These are phyloP conservation scores for Drosophila tristis DNA, from an alignment of 1,140 invertebrate genomes.

Conservation along the genomic window DNA sequence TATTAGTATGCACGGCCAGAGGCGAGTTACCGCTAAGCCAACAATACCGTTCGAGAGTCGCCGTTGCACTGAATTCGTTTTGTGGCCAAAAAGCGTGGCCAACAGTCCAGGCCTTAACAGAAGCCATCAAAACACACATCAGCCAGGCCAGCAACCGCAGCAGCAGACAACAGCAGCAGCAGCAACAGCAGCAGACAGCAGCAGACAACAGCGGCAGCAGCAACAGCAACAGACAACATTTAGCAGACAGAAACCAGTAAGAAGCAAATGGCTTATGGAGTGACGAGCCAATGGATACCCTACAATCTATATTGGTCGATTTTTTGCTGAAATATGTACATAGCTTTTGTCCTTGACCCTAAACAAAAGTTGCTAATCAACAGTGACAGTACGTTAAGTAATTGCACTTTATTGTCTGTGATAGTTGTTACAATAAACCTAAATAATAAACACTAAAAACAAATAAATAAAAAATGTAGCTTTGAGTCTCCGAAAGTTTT, in stretches of 20 bases:
- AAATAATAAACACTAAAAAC: too few relatives aligned
- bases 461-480: too few relatives aligned
- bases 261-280: not conserved
- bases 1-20: constrained; percentile 33
- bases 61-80: constrained; percentile 78
- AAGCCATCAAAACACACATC: constrained; percentile 9
- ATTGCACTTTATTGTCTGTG: too few relatives aligned
- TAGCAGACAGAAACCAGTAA: constrained; percentile 13
- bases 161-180: not conserved
- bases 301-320: too few relatives aligned
- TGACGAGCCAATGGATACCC: too few relatives aligned
- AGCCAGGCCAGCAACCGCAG: constrained; percentile 18
- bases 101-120: constrained; percentile 16
- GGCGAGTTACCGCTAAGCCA: constrained; percentile 58
- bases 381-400: too few relatives aligned
- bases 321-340: too few relatives aligned
- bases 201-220: not conserved
- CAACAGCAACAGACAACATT: constrained; percentile 22
- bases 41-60: constrained; percentile 83
- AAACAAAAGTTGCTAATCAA: too few relatives aligned
- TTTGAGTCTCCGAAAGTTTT: too few relatives aligned
- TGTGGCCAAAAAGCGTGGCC: constrained; percentile 70
- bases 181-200: constrained; percentile 25
- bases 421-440: too few relatives aligned
- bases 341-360: too few relatives aligned